Percentiles rank a stretch among this genome's conserved stretches.
These are phyloP conservation scores for Megaustenia siamemsis DNA, from an alignment of 2,888 invertebrate species.

Conservation along the genomic window DNA sequence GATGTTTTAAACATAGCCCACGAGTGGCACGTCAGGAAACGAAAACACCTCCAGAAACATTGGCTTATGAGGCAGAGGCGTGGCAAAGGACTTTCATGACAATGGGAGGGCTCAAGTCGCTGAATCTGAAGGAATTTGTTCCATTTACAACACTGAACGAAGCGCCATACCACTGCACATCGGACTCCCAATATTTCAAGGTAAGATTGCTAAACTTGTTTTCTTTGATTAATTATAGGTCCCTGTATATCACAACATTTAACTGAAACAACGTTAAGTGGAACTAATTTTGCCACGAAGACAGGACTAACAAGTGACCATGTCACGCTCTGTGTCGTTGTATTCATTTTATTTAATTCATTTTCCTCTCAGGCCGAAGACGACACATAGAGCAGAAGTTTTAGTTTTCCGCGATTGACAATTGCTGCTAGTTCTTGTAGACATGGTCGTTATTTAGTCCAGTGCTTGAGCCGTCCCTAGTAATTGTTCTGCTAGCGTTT, in stretches of 20 bases:
- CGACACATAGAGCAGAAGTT: too few species aligned
- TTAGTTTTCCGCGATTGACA: too few species aligned
- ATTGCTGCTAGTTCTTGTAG: too few species aligned
- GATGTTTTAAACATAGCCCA: constrained; percentile 35
- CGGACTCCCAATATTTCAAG: constrained; percentile 1
- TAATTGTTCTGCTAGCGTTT: too few species aligned
- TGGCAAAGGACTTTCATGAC: constrained; percentile 22
- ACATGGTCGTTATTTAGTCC: too few species aligned
- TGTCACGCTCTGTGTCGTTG: background rate
- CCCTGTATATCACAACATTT: background rate
- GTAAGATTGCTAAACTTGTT: background rate
- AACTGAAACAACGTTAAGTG: background rate
- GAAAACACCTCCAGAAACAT: background rate
- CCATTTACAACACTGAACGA: constrained; percentile 40
- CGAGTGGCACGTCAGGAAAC: background rate
- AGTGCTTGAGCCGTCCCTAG: too few species aligned
- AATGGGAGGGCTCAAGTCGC: constrained; percentile 13
- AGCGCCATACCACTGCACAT: constrained; percentile 34
- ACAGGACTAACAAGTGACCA: background rate
- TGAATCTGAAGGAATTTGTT: constrained; percentile 16
- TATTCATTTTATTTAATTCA: too few species aligned
- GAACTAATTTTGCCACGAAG: background rate
- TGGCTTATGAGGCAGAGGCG: background rate
- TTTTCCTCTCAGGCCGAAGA: too few species aligned
- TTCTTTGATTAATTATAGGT: background rate